Conservation (phyloP, 2,113 vertebrate genomes). For the Pangasianodon gigas region DNA sequence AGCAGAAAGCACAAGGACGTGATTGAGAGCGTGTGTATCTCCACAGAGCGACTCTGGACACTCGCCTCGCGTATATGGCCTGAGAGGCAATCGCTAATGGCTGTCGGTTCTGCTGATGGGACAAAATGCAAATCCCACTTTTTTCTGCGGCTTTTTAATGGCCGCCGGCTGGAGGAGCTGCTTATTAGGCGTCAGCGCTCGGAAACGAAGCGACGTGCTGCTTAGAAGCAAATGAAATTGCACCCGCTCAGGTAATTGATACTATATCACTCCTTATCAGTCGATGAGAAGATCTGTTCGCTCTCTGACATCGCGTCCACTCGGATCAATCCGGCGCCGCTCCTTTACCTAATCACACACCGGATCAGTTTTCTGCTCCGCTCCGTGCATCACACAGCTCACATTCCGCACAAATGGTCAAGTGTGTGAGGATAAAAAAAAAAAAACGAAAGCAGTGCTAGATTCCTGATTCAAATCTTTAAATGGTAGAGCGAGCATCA, state of each 20-base stretch:
- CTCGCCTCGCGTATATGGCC: constrained; percentile 20
- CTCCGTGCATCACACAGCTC: too few relatives aligned
- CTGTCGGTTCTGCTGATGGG: constrained; percentile 50
- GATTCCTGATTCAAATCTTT: not conserved
- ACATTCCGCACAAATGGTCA: not conserved
- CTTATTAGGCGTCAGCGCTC: constrained; percentile 32
- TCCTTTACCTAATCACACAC: constrained; percentile 41
- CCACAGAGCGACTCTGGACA: constrained; percentile 18
- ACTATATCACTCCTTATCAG: constrained; percentile 17
- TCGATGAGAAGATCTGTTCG: constrained; percentile 43
- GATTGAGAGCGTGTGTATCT: not conserved
- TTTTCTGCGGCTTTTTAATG: constrained; percentile 45
- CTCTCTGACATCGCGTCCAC: constrained; percentile 50
- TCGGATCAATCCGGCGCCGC: constrained; percentile 42
- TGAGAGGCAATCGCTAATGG: constrained; percentile 51
- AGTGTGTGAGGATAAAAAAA: not conserved
- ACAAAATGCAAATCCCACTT: constrained; percentile 52
- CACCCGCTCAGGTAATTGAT: constrained; percentile 34
- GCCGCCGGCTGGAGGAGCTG: constrained; percentile 21
- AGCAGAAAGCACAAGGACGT: not conserved
- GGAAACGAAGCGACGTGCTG: constrained; percentile 28
- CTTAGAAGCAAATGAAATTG: constrained; percentile 45
- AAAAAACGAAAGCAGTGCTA: not conserved
- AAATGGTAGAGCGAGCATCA: not conserved
- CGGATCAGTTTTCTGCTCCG: constrained; percentile 29